These are phyloP conservation scores for Alosa alosa DNA, from an alignment of 2,113 vertebrate species.

Conservation along the genomic window DNA sequence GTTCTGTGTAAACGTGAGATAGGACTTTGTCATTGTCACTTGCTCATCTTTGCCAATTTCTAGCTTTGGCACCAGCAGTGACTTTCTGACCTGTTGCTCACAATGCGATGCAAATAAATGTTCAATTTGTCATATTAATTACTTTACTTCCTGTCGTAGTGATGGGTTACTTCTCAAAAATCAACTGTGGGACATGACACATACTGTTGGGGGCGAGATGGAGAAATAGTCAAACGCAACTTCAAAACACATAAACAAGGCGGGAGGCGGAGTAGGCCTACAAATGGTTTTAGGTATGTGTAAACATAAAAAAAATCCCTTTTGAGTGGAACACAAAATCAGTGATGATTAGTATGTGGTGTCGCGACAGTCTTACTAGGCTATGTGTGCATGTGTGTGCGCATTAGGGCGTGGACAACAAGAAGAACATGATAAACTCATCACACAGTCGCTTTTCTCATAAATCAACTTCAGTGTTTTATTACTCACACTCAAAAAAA, in stretches of 20 bases:
- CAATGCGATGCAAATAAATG: neutral
- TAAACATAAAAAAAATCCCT: neutral
- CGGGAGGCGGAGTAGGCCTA: neutral
- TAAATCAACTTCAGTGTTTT: constrained; percentile 67
- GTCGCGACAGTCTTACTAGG: neutral
- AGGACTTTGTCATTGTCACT: neutral
- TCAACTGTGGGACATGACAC: neutral
- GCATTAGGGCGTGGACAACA: neutral
- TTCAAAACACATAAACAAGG: neutral
- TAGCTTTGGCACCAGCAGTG: neutral
- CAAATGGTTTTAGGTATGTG: neutral
- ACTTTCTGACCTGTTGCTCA: neutral
- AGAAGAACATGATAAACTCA: neutral
- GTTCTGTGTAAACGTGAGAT: neutral
- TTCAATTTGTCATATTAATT: neutral
- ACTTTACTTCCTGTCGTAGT: neutral
- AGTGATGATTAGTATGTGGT: neutral
- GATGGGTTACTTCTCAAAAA: neutral
- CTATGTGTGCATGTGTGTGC: neutral
- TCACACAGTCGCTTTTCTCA: constrained; percentile 27
- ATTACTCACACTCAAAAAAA: constrained; percentile 66
- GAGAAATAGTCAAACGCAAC: neutral
- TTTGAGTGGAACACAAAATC: neutral
- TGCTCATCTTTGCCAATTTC: neutral
- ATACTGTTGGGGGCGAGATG: neutral